Evolutionary conservation across 2,113 vertebrate species (phyloP), one percentile per base, ranked within the genome.

Genomic region (Scalopus aquaticus): DNA sequence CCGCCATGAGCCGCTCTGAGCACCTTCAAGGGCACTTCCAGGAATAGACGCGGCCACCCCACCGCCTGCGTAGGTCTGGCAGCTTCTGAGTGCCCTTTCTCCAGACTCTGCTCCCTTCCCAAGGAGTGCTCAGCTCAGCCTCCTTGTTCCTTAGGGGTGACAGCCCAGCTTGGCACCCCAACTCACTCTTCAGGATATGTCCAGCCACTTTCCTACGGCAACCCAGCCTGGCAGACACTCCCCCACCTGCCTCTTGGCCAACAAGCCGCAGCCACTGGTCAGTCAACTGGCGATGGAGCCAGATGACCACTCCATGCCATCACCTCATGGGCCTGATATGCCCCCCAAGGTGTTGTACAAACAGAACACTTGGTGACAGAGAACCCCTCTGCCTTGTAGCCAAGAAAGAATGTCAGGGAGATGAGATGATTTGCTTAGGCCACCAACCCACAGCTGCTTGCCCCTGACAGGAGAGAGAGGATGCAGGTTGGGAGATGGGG

Each of bases 11-110:
- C 79, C 11, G 15, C 79, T 93, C 93, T 96, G 96, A 95, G 95
- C 37, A 77, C 93, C 94, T 96, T 96, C 96, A 97, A 97, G 96
- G 96, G 95, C 97, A 97, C 56, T 93, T 88, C 97, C 95, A 97
- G 96, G 97, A 97, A 97, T 97, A 97, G 97, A 90, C 56, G 77
- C 24, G 90, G 97, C 95, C 92, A 96, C 95, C 92, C 92, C 4
- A 32, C 88, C 13, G 64, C 91, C 94, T 24, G 51, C 3, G 6
- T 89, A 62, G 89, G 86, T 15, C 96, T 97, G 96, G 91, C 96
- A 96, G 94, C 91, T 81, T 93, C 82, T 3, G 60, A 80, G 69
- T 90, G 91, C 82, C 76, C 91, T 95, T 72, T 94, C 76, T 96
- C 74, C 51, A 88, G 95, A 28, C 81, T 86, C 74, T 56, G 72